Conservation (phyloP, 2,113 vertebrate species). For the Saimiri boliviensis region DNA sequence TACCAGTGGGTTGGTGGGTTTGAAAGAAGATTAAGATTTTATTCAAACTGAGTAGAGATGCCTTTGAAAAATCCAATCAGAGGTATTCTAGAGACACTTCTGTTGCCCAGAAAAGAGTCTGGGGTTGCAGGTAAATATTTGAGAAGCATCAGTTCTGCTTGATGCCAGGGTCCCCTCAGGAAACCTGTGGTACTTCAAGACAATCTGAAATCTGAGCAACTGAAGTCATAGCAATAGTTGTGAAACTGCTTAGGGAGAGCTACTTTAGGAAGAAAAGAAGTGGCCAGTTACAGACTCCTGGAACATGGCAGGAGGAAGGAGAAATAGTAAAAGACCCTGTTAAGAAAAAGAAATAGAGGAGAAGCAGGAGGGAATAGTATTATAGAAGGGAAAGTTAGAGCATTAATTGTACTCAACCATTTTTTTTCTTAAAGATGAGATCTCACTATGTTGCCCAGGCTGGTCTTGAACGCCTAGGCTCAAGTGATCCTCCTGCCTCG, state of each 20-base stretch:
- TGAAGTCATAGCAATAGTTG: not conserved
- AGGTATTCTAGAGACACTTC: not conserved
- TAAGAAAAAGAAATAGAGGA: not conserved
- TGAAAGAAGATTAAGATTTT: slow-evolving; percentile 8
- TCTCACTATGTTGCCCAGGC: no score
- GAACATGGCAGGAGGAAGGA: not conserved
- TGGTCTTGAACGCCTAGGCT: no score
- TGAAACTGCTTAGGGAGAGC: not conserved
- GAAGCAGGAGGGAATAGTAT: not conserved
- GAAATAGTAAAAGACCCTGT: not conserved
- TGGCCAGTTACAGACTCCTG: not conserved
- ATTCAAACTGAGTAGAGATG: not conserved
- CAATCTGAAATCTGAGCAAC: not conserved
- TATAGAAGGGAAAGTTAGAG: not conserved
- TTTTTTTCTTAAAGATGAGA: slow-evolving; percentile 21
- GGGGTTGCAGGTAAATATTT: not conserved
- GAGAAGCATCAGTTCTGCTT: not conserved
- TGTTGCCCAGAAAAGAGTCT: not conserved
- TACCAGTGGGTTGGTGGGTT: not conserved
- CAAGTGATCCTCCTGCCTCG: no score
- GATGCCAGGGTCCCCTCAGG: not conserved
- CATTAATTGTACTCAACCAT: not conserved
- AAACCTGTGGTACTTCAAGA: not conserved
- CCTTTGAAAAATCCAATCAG: not conserved
- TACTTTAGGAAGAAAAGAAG: not conserved